Percentiles rank a stretch among this genome's conserved stretches.
Evolutionary conservation across 2,797 vertebrate genomes (phyloP).

Genomic region (Crenuchus spilurus): DNA sequence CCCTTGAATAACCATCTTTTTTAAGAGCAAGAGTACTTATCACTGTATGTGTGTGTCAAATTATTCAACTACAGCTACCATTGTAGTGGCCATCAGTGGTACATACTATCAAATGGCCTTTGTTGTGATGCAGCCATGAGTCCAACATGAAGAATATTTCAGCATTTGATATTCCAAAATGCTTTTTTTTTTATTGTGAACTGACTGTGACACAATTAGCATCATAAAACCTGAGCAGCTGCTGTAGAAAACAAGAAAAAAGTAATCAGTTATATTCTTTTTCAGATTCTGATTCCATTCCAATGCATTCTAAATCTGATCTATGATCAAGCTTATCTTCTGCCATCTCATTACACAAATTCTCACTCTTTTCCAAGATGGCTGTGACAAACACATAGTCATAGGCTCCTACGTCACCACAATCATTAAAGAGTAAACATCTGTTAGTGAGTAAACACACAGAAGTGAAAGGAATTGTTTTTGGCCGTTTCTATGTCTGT

Average conservation of each 20-base stretch:
- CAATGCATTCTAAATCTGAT: neutral
- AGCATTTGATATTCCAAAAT: neutral
- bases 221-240: neutral
- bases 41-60: too few relatives aligned
- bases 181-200: neutral
- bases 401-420: neutral
- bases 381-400: neutral
- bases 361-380: neutral
- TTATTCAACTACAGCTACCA: too few relatives aligned
- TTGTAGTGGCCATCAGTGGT: too few relatives aligned
- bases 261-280: neutral
- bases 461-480: neutral
- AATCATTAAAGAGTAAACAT: neutral
- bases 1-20: too few relatives aligned
- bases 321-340: neutral
- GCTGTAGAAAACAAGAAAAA: neutral
- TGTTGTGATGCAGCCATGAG: too few relatives aligned
- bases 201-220: neutral
- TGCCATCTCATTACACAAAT: neutral
- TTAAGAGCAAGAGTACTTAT: too few relatives aligned
- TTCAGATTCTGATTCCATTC: neutral
- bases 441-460: conserved; percentile 8
- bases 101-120: too few relatives aligned
- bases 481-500: neutral
- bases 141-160: neutral